These are phyloP conservation scores for Pogonomyrmex barbatus DNA, from an alignment of 1,140 invertebrate genomes.

Conservation along the genomic window DNA sequence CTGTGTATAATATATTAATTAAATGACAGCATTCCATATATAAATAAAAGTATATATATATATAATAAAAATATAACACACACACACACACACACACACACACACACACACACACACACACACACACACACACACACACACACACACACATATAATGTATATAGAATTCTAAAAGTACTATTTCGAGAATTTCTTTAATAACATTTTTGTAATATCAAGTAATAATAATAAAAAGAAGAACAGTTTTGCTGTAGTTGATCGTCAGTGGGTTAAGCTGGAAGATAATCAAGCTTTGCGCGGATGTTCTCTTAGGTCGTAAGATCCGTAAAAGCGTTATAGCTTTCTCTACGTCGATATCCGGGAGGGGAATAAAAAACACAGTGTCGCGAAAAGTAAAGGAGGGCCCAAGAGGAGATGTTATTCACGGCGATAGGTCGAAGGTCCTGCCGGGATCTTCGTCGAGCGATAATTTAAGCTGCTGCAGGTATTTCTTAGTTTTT, in stretches of 20 bases:
- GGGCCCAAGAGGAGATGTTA: conserved; percentile 43
- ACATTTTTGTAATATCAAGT: neutral
- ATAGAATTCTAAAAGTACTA: neutral
- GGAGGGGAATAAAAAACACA: conserved; percentile 24
- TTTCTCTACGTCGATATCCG: neutral
- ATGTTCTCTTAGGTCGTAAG: neutral
- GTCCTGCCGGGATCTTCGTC: conserved; percentile 47
- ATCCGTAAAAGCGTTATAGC: neutral
- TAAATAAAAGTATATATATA: neutral
- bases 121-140: neutral
- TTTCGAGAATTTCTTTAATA: neutral
- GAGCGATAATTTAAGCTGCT: conserved; percentile 50
- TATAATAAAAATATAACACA: neutral
- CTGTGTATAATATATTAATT: conserved; percentile 47
- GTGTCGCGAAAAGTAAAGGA: conserved; percentile 32
- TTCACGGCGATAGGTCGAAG: conserved; percentile 47
- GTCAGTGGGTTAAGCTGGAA: neutral
- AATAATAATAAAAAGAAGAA: conserved; percentile 25
- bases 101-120: neutral
- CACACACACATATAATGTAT: neutral
- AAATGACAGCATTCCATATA: conserved; percentile 45
- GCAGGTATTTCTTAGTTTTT: conserved; percentile 17
- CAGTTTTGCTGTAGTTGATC: conserved; percentile 1
- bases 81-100: neutral
- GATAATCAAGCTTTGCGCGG: conserved; percentile 44